Conservation (phyloP, 2,797 vertebrate species). For the Sebastes jordani region DNA sequence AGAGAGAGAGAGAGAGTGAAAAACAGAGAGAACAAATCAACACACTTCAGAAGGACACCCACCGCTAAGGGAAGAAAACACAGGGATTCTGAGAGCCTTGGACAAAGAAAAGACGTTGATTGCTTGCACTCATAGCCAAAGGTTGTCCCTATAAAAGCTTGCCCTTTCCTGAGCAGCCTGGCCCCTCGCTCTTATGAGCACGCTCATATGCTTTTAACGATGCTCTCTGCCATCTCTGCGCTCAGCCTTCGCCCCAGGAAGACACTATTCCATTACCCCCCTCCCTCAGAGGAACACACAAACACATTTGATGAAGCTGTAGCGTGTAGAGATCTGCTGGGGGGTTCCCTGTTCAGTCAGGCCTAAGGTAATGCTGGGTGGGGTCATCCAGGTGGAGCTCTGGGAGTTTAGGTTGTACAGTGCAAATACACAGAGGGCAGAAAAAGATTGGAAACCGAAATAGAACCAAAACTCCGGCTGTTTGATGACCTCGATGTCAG, state of each 20-base stretch:
- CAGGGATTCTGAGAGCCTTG: constrained; percentile 50
- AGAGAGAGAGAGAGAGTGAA: neutral
- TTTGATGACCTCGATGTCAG: constrained; percentile 35
- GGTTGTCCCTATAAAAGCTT: constrained; percentile 75
- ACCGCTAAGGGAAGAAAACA: constrained; percentile 18
- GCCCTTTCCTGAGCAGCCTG: constrained; percentile 64
- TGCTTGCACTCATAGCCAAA: constrained; percentile 69
- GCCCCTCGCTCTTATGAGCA: constrained; percentile 55
- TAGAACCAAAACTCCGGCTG: constrained; percentile 23
- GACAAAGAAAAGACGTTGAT: constrained; percentile 71
- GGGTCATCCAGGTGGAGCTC: constrained; percentile 42
- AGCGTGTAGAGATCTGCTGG: constrained; percentile 21
- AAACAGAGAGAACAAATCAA: constrained; percentile 10
- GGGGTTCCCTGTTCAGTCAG: constrained; percentile 10
- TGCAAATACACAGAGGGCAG: neutral
- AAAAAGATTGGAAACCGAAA: constrained; percentile 23
- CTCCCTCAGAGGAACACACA: constrained; percentile 28
- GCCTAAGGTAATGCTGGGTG: constrained; percentile 12
- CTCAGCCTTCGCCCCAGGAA: constrained; percentile 61
- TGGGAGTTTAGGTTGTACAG: constrained; percentile 23
- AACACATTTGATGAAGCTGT: constrained; percentile 50
- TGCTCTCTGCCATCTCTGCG: constrained; percentile 53
- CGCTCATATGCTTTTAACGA: constrained; percentile 73
- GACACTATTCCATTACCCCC: constrained; percentile 61
- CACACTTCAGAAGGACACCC: constrained; percentile 50